Percentiles rank a stretch among this genome's conserved stretches.
These are phyloP conservation scores for Typhlichthys eigenmanni DNA, from an alignment of 2,797 vertebrate species.

Conservation along the genomic window DNA sequence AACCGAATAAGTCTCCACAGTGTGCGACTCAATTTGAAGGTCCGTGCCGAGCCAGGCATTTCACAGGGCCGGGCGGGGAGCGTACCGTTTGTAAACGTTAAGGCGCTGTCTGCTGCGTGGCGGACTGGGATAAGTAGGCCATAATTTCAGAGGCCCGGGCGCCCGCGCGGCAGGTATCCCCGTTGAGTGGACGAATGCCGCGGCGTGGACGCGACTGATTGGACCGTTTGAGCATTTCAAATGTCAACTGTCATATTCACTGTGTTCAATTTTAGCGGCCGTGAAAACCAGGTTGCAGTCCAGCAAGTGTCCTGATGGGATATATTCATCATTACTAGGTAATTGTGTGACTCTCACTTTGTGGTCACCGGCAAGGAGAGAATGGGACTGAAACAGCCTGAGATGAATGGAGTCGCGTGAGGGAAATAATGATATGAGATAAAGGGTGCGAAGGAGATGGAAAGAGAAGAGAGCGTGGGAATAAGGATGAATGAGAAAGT, in stretches of 20 bases:
- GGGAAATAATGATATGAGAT: constrained; percentile 7
- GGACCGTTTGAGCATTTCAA: constrained; percentile 66
- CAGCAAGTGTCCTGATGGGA: constrained; percentile 72
- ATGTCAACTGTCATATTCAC: constrained; percentile 77
- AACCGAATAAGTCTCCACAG: constrained; percentile 20
- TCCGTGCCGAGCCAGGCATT: constrained; percentile 23
- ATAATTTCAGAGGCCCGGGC: constrained; percentile 36
- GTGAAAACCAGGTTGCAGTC: constrained; percentile 68
- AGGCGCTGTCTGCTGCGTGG: constrained; percentile 19
- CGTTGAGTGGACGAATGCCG: constrained; percentile 1
- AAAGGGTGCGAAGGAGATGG: constrained; percentile 29
- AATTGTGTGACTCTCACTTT: constrained; percentile 64
- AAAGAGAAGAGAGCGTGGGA: constrained; percentile 3
- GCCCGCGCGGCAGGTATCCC: background rate
- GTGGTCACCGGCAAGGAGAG: constrained; percentile 43
- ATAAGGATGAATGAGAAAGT: constrained; percentile 20
- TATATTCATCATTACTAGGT: constrained; percentile 77
- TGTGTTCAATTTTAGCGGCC: constrained; percentile 68
- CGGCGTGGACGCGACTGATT: constrained; percentile 48
- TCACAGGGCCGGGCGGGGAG: constrained; percentile 1
- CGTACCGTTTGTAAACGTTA: constrained; percentile 35
- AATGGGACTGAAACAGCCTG: constrained; percentile 15
- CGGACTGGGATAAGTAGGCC: constrained; percentile 21
- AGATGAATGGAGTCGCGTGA: background rate
- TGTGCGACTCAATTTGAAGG: constrained; percentile 36